Evolutionary conservation across 1,140 invertebrate genomes (phyloP).

Genomic region (Littorina saxatilis): DNA sequence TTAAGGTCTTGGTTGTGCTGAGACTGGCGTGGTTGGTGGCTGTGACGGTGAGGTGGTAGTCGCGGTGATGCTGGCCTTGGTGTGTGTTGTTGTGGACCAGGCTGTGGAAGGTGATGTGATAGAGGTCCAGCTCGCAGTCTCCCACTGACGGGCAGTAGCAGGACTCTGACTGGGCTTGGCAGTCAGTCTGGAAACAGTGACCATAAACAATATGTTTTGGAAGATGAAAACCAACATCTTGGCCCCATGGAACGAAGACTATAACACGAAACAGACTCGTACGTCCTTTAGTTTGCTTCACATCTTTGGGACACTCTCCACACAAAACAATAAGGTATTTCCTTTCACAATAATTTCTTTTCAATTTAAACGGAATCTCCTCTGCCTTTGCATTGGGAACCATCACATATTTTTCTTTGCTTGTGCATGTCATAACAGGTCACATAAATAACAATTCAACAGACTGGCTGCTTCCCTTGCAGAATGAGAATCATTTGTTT

Average conservation of each 20-base stretch:
- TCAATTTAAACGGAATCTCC: too few species aligned
- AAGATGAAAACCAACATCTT: neutral
- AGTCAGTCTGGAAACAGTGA: neutral
- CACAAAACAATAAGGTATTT: too few species aligned
- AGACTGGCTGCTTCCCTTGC: too few species aligned
- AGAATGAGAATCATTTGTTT: too few species aligned
- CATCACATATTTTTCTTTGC: too few species aligned
- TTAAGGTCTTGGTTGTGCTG: neutral
- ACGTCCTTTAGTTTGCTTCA: too few species aligned
- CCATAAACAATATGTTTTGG: neutral
- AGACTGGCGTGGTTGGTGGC: constrained; percentile 48
- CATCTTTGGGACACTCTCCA: too few species aligned
- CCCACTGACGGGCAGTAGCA: constrained; percentile 40
- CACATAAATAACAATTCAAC: too few species aligned
- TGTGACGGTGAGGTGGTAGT: constrained; percentile 45
- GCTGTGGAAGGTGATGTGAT: constrained; percentile 43
- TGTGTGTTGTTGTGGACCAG: constrained; percentile 42
- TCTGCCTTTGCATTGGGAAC: too few species aligned
- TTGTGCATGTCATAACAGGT: too few species aligned
- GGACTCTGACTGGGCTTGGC: neutral
- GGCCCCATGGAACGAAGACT: neutral
- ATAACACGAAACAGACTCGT: too few species aligned
- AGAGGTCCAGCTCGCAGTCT: constrained; percentile 35
- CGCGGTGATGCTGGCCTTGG: constrained; percentile 47
- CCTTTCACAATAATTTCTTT: too few species aligned